Evolutionary conservation across 2,888 invertebrate genomes (phyloP).

Genomic region (Elysia crispata): DNA sequence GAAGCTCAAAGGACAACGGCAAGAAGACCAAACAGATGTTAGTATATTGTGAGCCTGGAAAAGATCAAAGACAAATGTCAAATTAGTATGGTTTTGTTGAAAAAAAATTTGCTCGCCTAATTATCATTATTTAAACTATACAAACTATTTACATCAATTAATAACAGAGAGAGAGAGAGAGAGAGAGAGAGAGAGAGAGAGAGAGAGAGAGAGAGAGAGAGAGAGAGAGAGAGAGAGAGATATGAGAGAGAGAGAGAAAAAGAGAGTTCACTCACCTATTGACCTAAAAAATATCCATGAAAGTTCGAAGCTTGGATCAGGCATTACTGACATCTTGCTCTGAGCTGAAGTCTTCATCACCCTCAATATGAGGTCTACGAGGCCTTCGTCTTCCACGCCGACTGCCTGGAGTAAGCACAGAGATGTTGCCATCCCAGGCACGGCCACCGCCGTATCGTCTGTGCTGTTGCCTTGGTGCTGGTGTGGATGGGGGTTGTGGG

Average conservation of each 20-base stretch:
- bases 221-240: no score
- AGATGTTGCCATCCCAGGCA: neutral
- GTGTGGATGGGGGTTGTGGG: conserved; percentile 22
- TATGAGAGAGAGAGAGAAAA: no score
- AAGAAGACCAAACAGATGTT: no score
- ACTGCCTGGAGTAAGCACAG: conserved; percentile 22
- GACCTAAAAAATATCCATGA: neutral
- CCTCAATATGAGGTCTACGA: conserved; percentile 17
- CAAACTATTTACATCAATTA: neutral
- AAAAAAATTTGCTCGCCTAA: no score
- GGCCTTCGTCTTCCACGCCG: conserved; percentile 26
- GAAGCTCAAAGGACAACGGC: no score
- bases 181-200: neutral
- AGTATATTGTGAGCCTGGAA: no score
- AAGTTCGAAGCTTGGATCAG: neutral
- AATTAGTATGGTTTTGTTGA: no score
- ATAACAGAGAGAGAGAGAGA: neutral
- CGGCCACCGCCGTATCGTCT: conserved; percentile 12
- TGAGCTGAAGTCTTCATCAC: conserved; percentile 32
- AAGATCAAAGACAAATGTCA: no score
- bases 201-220: neutral
- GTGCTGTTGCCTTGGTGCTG: neutral
- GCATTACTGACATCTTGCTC: conserved; percentile 42
- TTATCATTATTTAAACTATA: no score
- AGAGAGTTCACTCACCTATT: neutral